phyloP scores from a whole-genome alignment of 2,888 invertebrate genomes.

The Chalcosyrphus nemorum region DNA sequence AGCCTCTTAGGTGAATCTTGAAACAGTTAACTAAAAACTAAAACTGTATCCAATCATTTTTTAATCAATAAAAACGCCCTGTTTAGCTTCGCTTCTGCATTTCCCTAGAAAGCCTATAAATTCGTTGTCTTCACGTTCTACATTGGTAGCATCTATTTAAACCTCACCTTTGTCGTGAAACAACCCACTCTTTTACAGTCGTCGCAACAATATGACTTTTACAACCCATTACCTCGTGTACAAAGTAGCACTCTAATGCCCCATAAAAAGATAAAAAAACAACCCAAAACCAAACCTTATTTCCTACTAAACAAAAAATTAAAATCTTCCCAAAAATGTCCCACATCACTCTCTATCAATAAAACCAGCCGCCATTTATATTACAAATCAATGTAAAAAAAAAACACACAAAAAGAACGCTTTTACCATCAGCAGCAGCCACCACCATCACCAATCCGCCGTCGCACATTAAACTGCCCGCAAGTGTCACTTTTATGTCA shows the following conservation, averaged over 20 bases:
- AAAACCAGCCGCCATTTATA: neutral
- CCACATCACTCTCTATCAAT: conserved; percentile 17
- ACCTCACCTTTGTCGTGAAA: neutral
- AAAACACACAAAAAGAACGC: neutral
- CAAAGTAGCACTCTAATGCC: conserved; percentile 55
- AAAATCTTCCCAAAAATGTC: conserved; percentile 33
- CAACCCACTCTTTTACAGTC: neutral
- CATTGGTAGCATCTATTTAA: neutral
- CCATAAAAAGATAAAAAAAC: too few relatives aligned
- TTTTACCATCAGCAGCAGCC: conserved; percentile 39
- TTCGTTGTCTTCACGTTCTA: too few relatives aligned
- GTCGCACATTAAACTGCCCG: conserved; percentile 59
- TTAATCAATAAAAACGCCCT: too few relatives aligned
- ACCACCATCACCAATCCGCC: conserved; percentile 66
- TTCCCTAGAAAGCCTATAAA: too few relatives aligned
- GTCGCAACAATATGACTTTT: conserved; percentile 1
- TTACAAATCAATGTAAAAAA: conserved; percentile 59
- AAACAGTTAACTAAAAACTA: too few relatives aligned
- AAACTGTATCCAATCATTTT: too few relatives aligned
- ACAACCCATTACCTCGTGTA: conserved; percentile 29
- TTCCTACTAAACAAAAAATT: conserved; percentile 23
- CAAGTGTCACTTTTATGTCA: conserved; percentile 72
- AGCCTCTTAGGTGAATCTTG: too few relatives aligned
- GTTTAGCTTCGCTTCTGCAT: too few relatives aligned
- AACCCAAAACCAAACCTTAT: conserved; percentile 7